Evolutionary conservation across 2,797 vertebrate genomes (phyloP), one percentile per base, ranked within the genome.

Genomic region (Phoxinus dragarum): DNA sequence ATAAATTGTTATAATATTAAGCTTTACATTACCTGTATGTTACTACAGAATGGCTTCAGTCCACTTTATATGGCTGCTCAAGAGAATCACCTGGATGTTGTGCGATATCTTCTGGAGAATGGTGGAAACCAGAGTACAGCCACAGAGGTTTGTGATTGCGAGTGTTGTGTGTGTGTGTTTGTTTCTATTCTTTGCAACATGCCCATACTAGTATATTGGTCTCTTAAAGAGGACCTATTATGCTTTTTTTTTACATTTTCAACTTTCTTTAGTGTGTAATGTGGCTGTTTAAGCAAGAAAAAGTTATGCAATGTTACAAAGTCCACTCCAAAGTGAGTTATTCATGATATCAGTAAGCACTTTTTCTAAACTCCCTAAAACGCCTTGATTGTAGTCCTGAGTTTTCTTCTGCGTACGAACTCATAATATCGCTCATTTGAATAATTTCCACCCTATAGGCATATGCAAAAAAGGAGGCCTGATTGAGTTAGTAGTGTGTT

Each of bases 21-120:
- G 7, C 84, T 12, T 40, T 6, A 82, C 9, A 64, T 14, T 84
- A 59, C 56, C 9, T 23, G 31, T 72, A 27, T 84, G 10, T 67
- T 52, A 76, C 3, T 82, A 21, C 91, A 99, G 98, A 99, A 99
- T 96, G 98, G 98, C 88, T 99, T 99, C 89, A 99, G 98, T 76
- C 98, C 98, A 16, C 94, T 99, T 36, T 99, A 99, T 88, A 99
- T 99, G 98, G 98, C 98, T 49, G 97, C 98, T 86, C 98, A 99
- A 92, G 98, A 99, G 90, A 99, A 98, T 90, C 98, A 99, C 91
- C 92, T 98, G 67, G 98, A 99, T 64, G 98, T 99, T 84, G 98
- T 99, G 67, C 97, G 96, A 83, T 99, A 98, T 88, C 94, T 99
- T 80, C 90, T 99, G 92, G 98, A 99, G 93, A 98, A 97, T 76